A percentile compares a stretch with the other conserved stretches of the same genome.
Conservation (phyloP, 2,113 vertebrate genomes). For the Paracanthobrama guichenoti region DNA sequence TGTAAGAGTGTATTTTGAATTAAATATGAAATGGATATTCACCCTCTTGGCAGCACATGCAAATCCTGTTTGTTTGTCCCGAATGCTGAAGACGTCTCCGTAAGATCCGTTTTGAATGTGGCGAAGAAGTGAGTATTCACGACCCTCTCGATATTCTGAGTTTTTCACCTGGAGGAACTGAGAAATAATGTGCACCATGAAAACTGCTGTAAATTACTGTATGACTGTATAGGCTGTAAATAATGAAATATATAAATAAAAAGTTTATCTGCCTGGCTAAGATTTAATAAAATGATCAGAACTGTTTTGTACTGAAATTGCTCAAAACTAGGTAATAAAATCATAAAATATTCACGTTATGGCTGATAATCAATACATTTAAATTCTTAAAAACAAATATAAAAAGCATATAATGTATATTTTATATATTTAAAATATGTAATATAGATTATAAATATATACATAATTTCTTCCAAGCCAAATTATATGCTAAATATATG, state of each 20-base stretch:
- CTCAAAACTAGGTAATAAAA: background rate
- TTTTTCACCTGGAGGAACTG: slow-evolving; percentile 76
- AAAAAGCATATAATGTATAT: too few species aligned
- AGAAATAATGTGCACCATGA: background rate
- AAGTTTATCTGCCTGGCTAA: background rate
- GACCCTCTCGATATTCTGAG: slow-evolving; percentile 84
- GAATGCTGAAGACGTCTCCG: slow-evolving; percentile 88
- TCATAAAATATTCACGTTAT: background rate
- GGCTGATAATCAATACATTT: too few species aligned
- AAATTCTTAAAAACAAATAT: too few species aligned
- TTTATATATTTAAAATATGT: background rate
- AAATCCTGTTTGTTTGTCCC: slow-evolving; percentile 86
- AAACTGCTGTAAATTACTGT: background rate
- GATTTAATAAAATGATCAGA: background rate
- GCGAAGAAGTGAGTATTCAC: slow-evolving; percentile 81
- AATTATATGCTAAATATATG: background rate
- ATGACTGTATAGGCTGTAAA: background rate
- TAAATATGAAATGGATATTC: slow-evolving; percentile 3
- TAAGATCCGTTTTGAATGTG: slow-evolving; percentile 90
- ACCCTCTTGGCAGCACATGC: slow-evolving; percentile 94
- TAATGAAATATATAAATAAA: background rate
- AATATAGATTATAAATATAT: background rate
- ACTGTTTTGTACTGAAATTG: background rate
- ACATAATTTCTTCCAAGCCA: background rate
- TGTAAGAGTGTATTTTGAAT: too few species aligned